Percentiles rank a stretch among this genome's conserved stretches.
Evolutionary conservation across 2,888 invertebrate species (phyloP).

Genomic region (Baronia brevicornis): DNA sequence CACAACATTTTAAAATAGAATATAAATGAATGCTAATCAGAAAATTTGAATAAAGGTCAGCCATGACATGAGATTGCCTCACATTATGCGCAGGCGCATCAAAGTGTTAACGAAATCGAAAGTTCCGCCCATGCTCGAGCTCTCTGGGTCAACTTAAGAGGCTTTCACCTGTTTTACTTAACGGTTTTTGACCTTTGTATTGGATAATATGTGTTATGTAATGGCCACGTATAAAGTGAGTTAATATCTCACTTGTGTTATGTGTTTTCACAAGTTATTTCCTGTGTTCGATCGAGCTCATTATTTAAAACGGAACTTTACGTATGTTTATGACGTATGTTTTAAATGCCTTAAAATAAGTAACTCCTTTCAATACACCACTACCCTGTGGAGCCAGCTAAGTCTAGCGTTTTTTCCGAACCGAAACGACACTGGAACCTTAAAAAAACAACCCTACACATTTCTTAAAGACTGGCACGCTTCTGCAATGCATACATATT

Average conservation of each 20-base stretch:
- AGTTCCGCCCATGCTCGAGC: conserved; percentile 41
- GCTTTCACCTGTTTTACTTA: conserved; percentile 60
- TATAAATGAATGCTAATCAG: conserved; percentile 19
- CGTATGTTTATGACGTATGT: conserved; percentile 5
- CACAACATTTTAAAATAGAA: too few species aligned
- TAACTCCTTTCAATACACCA: too few species aligned
- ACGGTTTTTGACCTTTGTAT: conserved; percentile 44
- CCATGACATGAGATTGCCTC: conserved; percentile 23
- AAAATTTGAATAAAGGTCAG: conserved; percentile 41
- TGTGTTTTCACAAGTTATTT: background rate
- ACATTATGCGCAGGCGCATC: conserved; percentile 23
- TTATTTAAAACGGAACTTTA: too few species aligned
- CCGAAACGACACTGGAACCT: too few species aligned
- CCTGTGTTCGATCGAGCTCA: background rate
- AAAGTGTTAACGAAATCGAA: conserved; percentile 42
- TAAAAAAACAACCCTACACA: too few species aligned
- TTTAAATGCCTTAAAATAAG: too few species aligned
- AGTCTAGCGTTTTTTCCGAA: too few species aligned
- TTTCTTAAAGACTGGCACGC: too few species aligned
- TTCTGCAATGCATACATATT: too few species aligned
- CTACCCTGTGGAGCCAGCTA: too few species aligned
- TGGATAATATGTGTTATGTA: conserved; percentile 36
- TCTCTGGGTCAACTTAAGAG: conserved; percentile 43
- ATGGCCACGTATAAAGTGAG: conserved; percentile 23
- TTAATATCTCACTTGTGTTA: conserved; percentile 16